These are phyloP conservation scores for Pholis gunnellus DNA, from an alignment of 2,113 vertebrate species.

Conservation along the genomic window DNA sequence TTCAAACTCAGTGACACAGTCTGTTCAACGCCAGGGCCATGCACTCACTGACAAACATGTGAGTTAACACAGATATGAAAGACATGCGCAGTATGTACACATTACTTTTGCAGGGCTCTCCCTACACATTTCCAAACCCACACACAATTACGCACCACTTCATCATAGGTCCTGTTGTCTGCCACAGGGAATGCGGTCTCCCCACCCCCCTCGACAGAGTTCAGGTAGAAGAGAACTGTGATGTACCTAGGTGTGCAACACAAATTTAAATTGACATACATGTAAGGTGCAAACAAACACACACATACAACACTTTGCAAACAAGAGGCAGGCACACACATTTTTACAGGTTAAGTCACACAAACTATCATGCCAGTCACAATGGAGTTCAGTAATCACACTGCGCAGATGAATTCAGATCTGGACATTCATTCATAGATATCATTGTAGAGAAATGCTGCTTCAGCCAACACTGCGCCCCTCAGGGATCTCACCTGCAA, in stretches of 20 bases:
- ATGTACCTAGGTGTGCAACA: constrained; percentile 90
- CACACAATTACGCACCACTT: constrained; percentile 87
- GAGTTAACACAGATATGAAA: constrained; percentile 52
- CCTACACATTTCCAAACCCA: constrained; percentile 37
- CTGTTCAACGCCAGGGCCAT: neutral
- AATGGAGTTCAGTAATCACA: constrained; percentile 63
- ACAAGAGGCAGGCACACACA: constrained; percentile 21
- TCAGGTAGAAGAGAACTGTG: constrained; percentile 98
- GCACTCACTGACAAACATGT: constrained; percentile 51
- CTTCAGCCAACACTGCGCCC: neutral
- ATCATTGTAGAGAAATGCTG: neutral
- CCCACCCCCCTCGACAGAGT: constrained; percentile 96
- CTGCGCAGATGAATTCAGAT: constrained; percentile 28
- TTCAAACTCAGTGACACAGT: constrained; percentile 23
- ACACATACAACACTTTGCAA: constrained; percentile 30
- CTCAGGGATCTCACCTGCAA: constrained; percentile 87
- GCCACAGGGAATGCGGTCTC: constrained; percentile 98
- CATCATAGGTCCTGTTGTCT: constrained; percentile 98
- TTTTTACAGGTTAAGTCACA: constrained; percentile 5
- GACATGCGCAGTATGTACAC: constrained; percentile 56
- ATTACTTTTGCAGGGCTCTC: constrained; percentile 38
- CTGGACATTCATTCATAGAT: neutral
- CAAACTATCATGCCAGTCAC: constrained; percentile 48
- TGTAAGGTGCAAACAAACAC: constrained; percentile 47
- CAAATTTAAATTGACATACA: constrained; percentile 71